Conservation (phyloP, 2,888 invertebrate genomes). For the Cryptocephalus moraei region DNA sequence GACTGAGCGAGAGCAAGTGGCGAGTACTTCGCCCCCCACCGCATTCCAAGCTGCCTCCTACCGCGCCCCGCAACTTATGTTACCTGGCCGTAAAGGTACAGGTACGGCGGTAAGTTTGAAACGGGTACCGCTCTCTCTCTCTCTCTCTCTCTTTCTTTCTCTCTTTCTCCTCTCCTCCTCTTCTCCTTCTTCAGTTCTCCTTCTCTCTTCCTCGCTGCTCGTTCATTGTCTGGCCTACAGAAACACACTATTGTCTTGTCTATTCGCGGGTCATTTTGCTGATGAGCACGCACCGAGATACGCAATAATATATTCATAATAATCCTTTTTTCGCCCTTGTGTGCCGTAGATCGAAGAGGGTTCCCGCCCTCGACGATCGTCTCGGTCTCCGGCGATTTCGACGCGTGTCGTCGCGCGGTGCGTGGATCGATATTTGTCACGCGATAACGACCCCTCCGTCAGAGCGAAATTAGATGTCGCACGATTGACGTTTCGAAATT, state of each 20-base stretch:
- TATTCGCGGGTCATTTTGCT: constrained; percentile 30
- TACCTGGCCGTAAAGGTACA: constrained; percentile 22
- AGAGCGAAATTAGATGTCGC: no score
- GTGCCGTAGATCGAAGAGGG: constrained; percentile 23
- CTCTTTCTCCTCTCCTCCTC: no score
- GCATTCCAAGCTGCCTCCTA: constrained; percentile 37
- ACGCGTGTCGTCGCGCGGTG: no score
- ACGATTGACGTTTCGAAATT: no score
- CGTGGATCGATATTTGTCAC: no score
- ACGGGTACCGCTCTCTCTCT: constrained; percentile 16
- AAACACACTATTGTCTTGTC: constrained; percentile 38
- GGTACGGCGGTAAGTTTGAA: constrained; percentile 32
- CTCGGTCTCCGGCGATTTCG: constrained; percentile 4
- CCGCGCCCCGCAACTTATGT: constrained; percentile 33
- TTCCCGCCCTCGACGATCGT: constrained; percentile 10
- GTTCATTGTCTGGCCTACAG: constrained; percentile 34
- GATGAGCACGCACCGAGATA: constrained; percentile 30
- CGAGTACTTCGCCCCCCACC: constrained; percentile 35
- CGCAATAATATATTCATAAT: constrained; percentile 33
- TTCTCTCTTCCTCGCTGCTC: constrained; percentile 4
- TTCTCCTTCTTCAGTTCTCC: no score
- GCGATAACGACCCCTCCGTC: no score
- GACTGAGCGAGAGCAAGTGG: constrained; percentile 32
- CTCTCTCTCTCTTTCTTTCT: no score
- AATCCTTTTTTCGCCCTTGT: constrained; percentile 21